Conservation (phyloP, 2,888 invertebrate genomes). For the Dryobota labecula region DNA sequence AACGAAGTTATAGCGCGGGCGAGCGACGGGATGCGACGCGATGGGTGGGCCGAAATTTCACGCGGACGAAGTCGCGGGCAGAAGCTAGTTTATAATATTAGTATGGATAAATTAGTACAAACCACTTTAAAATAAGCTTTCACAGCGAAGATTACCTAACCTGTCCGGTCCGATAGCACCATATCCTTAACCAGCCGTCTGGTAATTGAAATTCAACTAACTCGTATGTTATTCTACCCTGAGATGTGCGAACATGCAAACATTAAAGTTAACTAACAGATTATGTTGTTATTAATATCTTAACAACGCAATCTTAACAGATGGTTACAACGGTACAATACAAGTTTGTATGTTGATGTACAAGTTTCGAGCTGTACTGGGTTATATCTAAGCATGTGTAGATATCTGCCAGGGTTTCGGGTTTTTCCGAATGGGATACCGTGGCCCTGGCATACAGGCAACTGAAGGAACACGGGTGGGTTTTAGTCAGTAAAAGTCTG, state of each 20-base stretch:
- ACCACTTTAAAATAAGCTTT: not conserved
- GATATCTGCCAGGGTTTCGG: too few species aligned
- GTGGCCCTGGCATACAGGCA: too few species aligned
- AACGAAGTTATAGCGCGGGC: too few species aligned
- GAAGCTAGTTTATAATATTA: too few species aligned
- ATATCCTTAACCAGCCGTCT: not conserved
- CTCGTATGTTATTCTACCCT: slow-evolving; percentile 14
- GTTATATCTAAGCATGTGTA: not conserved
- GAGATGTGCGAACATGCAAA: slow-evolving; percentile 12
- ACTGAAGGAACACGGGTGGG: too few species aligned
- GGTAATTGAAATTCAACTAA: slow-evolving; percentile 15
- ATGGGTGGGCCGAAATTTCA: too few species aligned
- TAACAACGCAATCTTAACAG: slow-evolving; percentile 26
- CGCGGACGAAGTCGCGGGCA: too few species aligned
- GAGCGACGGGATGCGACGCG: too few species aligned
- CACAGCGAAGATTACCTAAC: not conserved
- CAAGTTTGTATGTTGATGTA: slow-evolving; percentile 21
- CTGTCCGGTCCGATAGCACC: not conserved
- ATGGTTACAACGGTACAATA: slow-evolving; percentile 14
- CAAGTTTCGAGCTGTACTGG: not conserved
- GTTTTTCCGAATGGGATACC: too few species aligned
- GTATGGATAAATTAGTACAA: too few species aligned
- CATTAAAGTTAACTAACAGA: slow-evolving; percentile 29
- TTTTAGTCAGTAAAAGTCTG: too few species aligned
- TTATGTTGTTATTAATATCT: slow-evolving; percentile 47